These are phyloP conservation scores for Drosophila crucigera DNA, from an alignment of 2,888 invertebrate species.

Conservation along the genomic window DNA sequence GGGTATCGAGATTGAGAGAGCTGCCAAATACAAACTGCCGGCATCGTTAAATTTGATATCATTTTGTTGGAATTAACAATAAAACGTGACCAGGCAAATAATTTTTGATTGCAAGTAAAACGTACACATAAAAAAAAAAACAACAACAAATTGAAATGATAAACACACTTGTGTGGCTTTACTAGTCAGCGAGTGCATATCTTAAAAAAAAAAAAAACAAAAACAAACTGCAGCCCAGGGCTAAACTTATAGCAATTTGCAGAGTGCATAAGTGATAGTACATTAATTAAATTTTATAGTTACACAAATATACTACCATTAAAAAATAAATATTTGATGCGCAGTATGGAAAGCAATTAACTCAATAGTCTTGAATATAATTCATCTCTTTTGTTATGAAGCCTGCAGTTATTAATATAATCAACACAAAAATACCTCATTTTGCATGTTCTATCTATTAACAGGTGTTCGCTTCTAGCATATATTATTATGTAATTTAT, in stretches of 20 bases:
- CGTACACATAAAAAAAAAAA: not conserved
- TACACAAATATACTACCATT: not conserved
- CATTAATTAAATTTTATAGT: not conserved
- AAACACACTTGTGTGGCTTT: constrained; percentile 8
- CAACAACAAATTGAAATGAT: constrained; percentile 5
- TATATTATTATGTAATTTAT: not conserved
- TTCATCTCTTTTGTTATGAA: not conserved
- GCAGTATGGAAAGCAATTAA: not conserved
- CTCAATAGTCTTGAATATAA: not conserved
- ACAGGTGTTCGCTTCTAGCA: not conserved
- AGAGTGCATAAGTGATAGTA: not conserved
- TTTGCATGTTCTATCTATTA: not conserved
- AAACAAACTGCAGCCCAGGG: not conserved
- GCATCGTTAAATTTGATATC: constrained; percentile 71
- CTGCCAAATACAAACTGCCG: constrained; percentile 23
- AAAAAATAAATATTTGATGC: not conserved
- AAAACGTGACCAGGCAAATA: constrained; percentile 78
- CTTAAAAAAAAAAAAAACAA: not conserved
- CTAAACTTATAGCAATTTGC: not conserved
- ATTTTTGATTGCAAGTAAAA: constrained; percentile 46
- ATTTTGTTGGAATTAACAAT: constrained; percentile 77
- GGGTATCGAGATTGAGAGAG: constrained; percentile 5
- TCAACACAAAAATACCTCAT: not conserved
- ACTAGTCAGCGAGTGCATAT: not conserved
- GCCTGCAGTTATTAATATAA: not conserved